Evolutionary conservation across 1,140 invertebrate species (phyloP), one percentile per base, ranked within the genome.

Genomic region (Hormaphis cornu): DNA sequence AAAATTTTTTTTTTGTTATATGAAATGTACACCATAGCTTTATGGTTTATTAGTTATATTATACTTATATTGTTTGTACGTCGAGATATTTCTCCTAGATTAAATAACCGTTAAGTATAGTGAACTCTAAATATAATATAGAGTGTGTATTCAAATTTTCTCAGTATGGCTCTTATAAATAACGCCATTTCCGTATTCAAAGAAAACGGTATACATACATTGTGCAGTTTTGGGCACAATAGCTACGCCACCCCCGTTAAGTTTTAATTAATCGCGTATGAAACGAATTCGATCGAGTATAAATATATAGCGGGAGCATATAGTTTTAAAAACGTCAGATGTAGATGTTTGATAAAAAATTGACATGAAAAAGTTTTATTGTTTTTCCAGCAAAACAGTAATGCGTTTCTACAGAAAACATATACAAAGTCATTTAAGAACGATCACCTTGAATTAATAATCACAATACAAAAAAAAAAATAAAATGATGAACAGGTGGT

Each of bases 41-140:
- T n/a, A n/a, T n/a, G n/a, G n/a, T n/a, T n/a, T n/a, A n/a, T n/a
- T n/a, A n/a, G n/a, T n/a, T n/a, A n/a, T n/a, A n/a, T n/a, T n/a
- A n/a, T n/a, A n/a, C n/a, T n/a, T n/a, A n/a, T n/a, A n/a, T n/a
- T n/a, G n/a, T n/a, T n/a, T n/a, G n/a, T n/a, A n/a, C n/a, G n/a
- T 26, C n/a, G 2, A 59, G 56, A 59, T 59, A 42, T 42, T 59
- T 42, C 42, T 40, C 22, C 24, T 42, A 59, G 56, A 59, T 59
- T 59, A 59, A 42, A 40, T 59, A 59, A 59, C 37, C 35, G 22
- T 42, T 26, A 33, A 35, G n/a, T n/a, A n/a, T n/a, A n/a, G n/a
- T n/a, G n/a, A 53, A 18, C 9, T 3, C n/a, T 28, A 52, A 28
- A 26, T 18, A 28, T 30, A 16, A 7, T 52, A 54, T 54, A n/a